Percentiles rank a stretch among this genome's conserved stretches.
Evolutionary conservation across 2,888 invertebrate species (phyloP).

Genomic region (Hetaerina titia): DNA sequence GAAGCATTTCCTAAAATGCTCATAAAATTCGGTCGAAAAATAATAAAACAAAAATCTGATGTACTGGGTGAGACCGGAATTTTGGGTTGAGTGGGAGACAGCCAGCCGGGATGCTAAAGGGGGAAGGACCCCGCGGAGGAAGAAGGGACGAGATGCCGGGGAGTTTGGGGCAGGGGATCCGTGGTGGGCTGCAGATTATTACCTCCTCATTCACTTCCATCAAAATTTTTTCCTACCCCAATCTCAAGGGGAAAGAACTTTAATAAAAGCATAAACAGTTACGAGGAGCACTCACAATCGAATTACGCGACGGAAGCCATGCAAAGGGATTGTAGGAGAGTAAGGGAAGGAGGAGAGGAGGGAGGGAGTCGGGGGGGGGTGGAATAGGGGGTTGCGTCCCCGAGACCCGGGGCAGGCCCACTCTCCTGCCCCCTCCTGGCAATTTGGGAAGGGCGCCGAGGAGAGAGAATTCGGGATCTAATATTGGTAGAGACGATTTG

Average conservation of each 20-base stretch:
- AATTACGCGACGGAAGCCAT: background rate
- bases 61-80: background rate
- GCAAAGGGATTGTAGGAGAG: background rate
- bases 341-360: background rate
- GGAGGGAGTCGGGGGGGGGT: background rate
- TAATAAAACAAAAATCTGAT: background rate
- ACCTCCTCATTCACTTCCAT: background rate
- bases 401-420: too few relatives aligned
- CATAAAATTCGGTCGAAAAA: background rate
- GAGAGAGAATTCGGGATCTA: background rate
- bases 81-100: too few relatives aligned
- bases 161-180: background rate
- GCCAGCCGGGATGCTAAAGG: too few relatives aligned
- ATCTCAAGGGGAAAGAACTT: background rate
- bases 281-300: background rate
- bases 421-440: too few relatives aligned
- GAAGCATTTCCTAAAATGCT: too few relatives aligned
- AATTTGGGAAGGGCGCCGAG: too few relatives aligned
- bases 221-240: background rate
- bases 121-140: too few relatives aligned
- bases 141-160: too few relatives aligned
- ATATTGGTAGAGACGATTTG: background rate
- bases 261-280: conserved; percentile 35
- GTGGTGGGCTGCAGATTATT: background rate
- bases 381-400: too few relatives aligned